Evolutionary conservation across 2,888 invertebrate species (phyloP).

Genomic region (Syritta pipiens): DNA sequence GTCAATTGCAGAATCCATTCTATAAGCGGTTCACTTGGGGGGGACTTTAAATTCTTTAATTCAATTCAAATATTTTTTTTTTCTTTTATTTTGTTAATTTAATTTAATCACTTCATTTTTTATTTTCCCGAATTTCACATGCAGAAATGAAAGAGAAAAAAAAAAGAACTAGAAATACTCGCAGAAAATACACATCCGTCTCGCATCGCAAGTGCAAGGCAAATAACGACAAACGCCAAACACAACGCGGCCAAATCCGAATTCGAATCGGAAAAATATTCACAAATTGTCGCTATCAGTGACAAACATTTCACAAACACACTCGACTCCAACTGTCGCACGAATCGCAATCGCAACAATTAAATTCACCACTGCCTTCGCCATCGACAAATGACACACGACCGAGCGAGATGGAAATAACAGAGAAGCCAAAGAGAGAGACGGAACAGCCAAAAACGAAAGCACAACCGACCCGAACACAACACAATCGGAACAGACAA

Average conservation of each 20-base stretch:
- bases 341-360: conserved; percentile 68
- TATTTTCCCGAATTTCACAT: conserved; percentile 4
- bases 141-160: conserved; percentile 20
- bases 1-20: conserved; percentile 82
- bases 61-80: conserved; percentile 6
- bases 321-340: conserved; percentile 69
- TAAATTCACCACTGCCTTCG: conserved; percentile 66
- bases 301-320: conserved; percentile 69
- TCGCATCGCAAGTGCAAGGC: conserved; percentile 59
- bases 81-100: conserved; percentile 12
- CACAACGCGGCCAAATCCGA: conserved; percentile 4
- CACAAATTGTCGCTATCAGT: conserved; percentile 64
- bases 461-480: conserved; percentile 5
- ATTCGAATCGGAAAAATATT: conserved; percentile 43
- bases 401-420: conserved; percentile 13
- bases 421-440: conserved; percentile 23
- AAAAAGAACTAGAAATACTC: conserved; percentile 5
- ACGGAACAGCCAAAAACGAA: background rate
- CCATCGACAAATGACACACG: conserved; percentile 56
- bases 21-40: conserved; percentile 57
- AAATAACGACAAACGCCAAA: conserved; percentile 40
- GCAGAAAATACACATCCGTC: conserved; percentile 59
- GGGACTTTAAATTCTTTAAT: background rate
- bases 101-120: background rate
- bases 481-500: conserved; percentile 63